A percentile compares a stretch with the other conserved stretches of the same genome.
These are phyloP conservation scores for Philypnodon macrostomus DNA, from an alignment of 2,797 vertebrate genomes.

Conservation along the genomic window DNA sequence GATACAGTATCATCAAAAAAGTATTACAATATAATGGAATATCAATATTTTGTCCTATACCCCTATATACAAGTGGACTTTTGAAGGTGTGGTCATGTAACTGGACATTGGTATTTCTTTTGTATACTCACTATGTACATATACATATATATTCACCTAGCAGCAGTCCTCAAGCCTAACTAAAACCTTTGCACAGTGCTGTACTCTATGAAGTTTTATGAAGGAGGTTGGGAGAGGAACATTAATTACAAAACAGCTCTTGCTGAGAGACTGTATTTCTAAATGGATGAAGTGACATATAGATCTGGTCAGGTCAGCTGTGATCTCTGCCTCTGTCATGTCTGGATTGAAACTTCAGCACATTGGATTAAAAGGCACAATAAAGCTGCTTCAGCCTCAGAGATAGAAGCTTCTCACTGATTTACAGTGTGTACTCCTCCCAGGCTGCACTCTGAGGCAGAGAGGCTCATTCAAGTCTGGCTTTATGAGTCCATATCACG, in stretches of 20 bases:
- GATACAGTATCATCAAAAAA: no score
- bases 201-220: constrained; percentile 1
- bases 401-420: constrained; percentile 48
- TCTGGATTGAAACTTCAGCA: constrained; percentile 72
- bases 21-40: no score
- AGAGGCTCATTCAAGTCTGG: constrained; percentile 27
- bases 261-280: constrained; percentile 28
- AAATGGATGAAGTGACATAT: constrained; percentile 50
- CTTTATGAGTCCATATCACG: constrained; percentile 54
- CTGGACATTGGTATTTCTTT: no score
- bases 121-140: no score
- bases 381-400: constrained; percentile 65
- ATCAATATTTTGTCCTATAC: no score
- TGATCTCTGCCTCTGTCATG: constrained; percentile 58
- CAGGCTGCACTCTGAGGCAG: constrained; percentile 27
- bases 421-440: constrained; percentile 51
- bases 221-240: constrained; percentile 28
- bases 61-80: no score
- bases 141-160: no score
- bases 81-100: no score
- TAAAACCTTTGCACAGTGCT: no score
- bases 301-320: constrained; percentile 52
- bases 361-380: constrained; percentile 66
- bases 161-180: no score
- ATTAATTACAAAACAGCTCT: constrained; percentile 36